Evolutionary conservation across 2,888 invertebrate genomes (phyloP), one percentile per base, ranked within the genome.

Genomic region (Trypoxylon attenuatum): DNA sequence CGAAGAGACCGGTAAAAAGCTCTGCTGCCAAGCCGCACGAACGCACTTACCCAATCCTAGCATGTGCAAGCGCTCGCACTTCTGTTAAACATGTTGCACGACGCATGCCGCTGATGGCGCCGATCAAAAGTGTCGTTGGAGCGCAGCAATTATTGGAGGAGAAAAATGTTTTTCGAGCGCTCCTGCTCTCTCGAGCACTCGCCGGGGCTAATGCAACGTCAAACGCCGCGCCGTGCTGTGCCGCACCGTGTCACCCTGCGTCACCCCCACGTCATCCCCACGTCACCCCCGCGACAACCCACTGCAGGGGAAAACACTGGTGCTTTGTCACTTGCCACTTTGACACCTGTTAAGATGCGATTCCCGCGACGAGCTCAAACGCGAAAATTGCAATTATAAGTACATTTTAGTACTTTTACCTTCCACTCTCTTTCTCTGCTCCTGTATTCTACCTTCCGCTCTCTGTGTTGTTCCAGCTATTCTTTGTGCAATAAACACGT

Each of bases 1-100:
- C 73, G 76, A 73, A 64, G 68, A 75, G 79, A 70, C 72, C 71
- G 73, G 73, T 72, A 77, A 82, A 76, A 78, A 82, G 81, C 76
- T 77, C 78, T 77, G 76, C 64, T 68, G n/a, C 42, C 61, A 65
- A 55, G 66, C 46, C 67, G 52, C 72, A 73, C 74, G 75, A 78
- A 78, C 78, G 80, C 80, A 80, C 80, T 82, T 81, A 80, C 76
- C 78, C 79, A 69, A 70, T 70, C 73, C 75, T 57, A 55, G 52
- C 51, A 21, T 63, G 47, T 63, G 55, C 56, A 41, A 53, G 57
- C 45, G 33, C 51, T 25, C 25, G 43, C 71, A 46, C 61, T 68
- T 54, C 58, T 59, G 61, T 66, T 71, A 71, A 76, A 73, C 65
- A 62, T 65, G 69, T 69, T 73, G 71, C 69, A 43, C 53, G 56